Evolutionary conservation across 1,140 invertebrate species (phyloP).

Genomic region (Drosophila lacteicornis): DNA sequence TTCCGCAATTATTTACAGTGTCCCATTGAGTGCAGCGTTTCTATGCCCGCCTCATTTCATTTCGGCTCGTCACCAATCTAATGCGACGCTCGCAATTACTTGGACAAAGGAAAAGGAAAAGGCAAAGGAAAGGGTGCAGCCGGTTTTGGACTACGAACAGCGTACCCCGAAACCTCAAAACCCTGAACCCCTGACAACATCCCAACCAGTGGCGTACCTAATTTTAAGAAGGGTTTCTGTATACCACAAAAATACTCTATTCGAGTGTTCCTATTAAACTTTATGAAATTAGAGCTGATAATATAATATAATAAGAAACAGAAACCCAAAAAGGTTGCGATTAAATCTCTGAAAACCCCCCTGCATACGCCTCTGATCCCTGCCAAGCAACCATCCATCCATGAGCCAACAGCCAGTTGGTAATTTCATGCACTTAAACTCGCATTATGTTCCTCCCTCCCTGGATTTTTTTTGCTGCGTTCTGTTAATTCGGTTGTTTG

Average conservation of each 20-base stretch:
- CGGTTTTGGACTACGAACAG: slow-evolving; percentile 2
- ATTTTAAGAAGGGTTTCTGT: not conserved
- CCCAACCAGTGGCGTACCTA: slow-evolving; percentile 4
- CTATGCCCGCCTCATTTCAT: slow-evolving; percentile 57
- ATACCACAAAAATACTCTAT: not conserved
- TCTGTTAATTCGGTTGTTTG: slow-evolving; percentile 77
- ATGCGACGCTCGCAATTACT: slow-evolving; percentile 51
- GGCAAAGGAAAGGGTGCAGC: slow-evolving; percentile 60
- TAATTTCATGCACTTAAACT: slow-evolving; percentile 84
- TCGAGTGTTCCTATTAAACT: not conserved
- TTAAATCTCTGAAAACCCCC: not conserved
- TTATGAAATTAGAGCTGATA: not conserved
- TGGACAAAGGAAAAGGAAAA: slow-evolving; percentile 32
- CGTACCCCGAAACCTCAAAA: slow-evolving; percentile 10
- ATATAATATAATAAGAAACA: no score
- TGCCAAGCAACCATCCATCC: slow-evolving; percentile 8
- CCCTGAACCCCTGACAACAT: slow-evolving; percentile 18
- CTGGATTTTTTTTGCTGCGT: slow-evolving; percentile 37
- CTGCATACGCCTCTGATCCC: slow-evolving; percentile 35
- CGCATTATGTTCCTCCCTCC: slow-evolving; percentile 68
- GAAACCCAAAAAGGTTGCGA: not conserved
- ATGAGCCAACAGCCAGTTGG: slow-evolving; percentile 48
- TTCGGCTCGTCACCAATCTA: slow-evolving; percentile 40
- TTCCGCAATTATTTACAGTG: slow-evolving; percentile 81
- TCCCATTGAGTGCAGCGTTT: slow-evolving; percentile 66